A percentile compares a stretch with the other conserved stretches of the same genome.
Evolutionary conservation across 2,797 vertebrate genomes (phyloP).

Genomic region (Dromococcyx pavoninus): DNA sequence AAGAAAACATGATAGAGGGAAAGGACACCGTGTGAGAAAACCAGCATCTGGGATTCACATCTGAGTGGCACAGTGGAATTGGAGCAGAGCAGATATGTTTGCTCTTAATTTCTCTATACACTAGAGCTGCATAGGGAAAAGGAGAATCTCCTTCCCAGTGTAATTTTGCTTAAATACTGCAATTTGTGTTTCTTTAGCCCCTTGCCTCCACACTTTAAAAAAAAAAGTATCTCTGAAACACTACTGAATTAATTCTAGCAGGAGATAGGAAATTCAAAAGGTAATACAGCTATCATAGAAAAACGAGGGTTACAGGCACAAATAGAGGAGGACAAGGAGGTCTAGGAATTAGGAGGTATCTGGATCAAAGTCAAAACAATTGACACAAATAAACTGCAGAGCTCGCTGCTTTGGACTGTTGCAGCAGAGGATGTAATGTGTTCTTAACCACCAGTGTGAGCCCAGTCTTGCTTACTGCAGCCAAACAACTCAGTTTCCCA

Average conservation of each 20-base stretch:
- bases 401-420: neutral
- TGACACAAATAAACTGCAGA: neutral
- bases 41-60: conserved; percentile 25
- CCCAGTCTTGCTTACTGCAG: neutral
- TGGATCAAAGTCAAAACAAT: neutral
- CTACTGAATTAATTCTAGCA: conserved; percentile 6
- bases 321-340: neutral
- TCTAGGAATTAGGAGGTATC: neutral
- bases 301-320: neutral
- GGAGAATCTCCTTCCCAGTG: neutral
- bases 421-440: neutral
- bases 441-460: neutral
- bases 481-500: neutral
- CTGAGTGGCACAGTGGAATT: conserved; percentile 13
- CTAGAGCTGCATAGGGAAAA: neutral
- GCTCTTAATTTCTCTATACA: conserved; percentile 29
- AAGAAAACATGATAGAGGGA: neutral
- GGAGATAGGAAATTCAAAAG: neutral
- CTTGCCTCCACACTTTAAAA: neutral
- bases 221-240: neutral
- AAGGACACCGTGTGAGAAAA: conserved; percentile 24
- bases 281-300: neutral
- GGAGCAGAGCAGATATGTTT: conserved; percentile 39
- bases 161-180: conserved; percentile 2
- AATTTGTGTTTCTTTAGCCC: neutral